Percentiles rank a stretch among this genome's conserved stretches.
These are phyloP conservation scores for Drosophila longiperda DNA, from an alignment of 2,888 invertebrate genomes.

Conservation along the genomic window DNA sequence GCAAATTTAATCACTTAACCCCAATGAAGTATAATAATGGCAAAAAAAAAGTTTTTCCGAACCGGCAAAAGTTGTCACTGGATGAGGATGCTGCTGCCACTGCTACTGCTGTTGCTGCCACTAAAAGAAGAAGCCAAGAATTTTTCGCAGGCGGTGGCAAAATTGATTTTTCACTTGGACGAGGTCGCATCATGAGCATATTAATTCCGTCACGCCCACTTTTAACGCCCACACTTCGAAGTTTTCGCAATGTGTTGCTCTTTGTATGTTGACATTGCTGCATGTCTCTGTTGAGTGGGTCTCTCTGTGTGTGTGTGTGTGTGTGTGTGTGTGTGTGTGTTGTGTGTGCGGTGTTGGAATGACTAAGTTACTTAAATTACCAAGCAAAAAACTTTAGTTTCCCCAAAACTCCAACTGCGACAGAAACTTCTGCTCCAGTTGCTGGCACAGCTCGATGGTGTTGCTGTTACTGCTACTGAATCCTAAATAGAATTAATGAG, in stretches of 20 bases:
- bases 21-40: constrained; percentile 73
- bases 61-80: constrained; percentile 50
- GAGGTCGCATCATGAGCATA: constrained; percentile 69
- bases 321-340: constrained; percentile 21
- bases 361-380: constrained; percentile 79
- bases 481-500: constrained; percentile 66
- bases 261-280: constrained; percentile 61
- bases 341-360: constrained; percentile 50
- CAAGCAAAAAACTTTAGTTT: constrained; percentile 70
- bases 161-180: constrained; percentile 79
- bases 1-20: constrained; percentile 81
- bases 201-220: constrained; percentile 61
- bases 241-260: constrained; percentile 56
- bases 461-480: constrained; percentile 23
- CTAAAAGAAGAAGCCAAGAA: constrained; percentile 25
- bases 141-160: constrained; percentile 24
- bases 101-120: not conserved
- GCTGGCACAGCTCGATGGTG: constrained; percentile 18
- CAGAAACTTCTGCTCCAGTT: not conserved
- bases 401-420: constrained; percentile 10
- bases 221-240: constrained; percentile 3
- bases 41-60: constrained; percentile 43
- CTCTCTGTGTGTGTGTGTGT: constrained; percentile 9
- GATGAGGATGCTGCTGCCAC: constrained; percentile 1
- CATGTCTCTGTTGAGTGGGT: not conserved